A percentile compares a stretch with the other conserved stretches of the same genome.
phyloP scores from a whole-genome alignment of 2,888 invertebrate genomes.

The Monopis laevigella region DNA sequence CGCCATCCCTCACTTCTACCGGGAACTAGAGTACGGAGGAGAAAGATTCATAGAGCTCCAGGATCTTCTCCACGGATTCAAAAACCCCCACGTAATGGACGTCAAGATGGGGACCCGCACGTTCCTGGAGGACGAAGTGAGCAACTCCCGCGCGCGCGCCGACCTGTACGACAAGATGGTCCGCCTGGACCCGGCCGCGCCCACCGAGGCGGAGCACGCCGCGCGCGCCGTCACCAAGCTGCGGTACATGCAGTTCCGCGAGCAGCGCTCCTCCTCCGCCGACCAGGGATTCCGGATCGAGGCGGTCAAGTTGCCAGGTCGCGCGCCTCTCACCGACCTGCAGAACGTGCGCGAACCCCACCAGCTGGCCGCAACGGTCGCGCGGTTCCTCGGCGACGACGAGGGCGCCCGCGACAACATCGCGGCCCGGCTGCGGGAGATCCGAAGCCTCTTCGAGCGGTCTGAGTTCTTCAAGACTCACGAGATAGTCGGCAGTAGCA shows the following conservation, averaged over 20 bases:
- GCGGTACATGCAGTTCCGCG: conserved; percentile 96
- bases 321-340: conserved; percentile 85
- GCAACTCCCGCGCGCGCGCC: conserved; percentile 81
- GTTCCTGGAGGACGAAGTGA: conserved; percentile 94
- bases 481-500: conserved; percentile 94
- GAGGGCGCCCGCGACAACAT: conserved; percentile 75
- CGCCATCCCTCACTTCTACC: conserved; percentile 85
- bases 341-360: conserved; percentile 84
- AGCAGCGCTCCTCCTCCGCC: conserved; percentile 92
- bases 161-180: conserved; percentile 98
- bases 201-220: conserved; percentile 84
- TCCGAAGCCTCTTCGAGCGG: conserved; percentile 81
- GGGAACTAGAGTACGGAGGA: conserved; percentile 81
- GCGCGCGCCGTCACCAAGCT: conserved; percentile 91
- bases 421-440: conserved; percentile 76
- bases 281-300: conserved; percentile 95
- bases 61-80: conserved; percentile 89
- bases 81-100: conserved; percentile 95
- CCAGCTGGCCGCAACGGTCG: conserved; percentile 78
- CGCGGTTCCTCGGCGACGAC: conserved; percentile 75
- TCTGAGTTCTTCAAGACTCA: conserved; percentile 87
- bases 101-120: conserved; percentile 97
- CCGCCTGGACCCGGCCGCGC: conserved; percentile 86
- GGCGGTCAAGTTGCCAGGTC: conserved; percentile 88
- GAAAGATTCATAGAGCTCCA: conserved; percentile 94